A percentile compares a stretch with the other conserved stretches of the same genome.
These are phyloP conservation scores for Archaeoteleia sp. DNA, from an alignment of 2,888 invertebrate species.

Conservation along the genomic window DNA sequence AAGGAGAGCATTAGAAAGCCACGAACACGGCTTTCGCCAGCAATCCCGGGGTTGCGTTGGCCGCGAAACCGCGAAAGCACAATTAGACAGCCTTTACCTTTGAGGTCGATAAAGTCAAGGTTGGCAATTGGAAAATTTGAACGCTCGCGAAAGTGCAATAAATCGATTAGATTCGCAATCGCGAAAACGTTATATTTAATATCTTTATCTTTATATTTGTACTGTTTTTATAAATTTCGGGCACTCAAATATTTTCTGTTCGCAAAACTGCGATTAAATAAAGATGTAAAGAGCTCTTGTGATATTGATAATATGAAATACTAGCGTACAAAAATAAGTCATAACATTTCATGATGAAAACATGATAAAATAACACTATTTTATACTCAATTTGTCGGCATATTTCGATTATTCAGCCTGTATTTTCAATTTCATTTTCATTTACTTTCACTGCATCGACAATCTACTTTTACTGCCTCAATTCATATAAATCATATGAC, in stretches of 20 bases:
- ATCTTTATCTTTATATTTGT: too few relatives aligned
- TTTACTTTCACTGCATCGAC: constrained; percentile 34
- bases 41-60: constrained; percentile 47
- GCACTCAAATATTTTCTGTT: too few relatives aligned
- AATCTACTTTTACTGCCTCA: constrained; percentile 30
- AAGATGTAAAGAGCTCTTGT: too few relatives aligned
- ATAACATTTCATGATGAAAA: constrained; percentile 1
- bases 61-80: constrained; percentile 52
- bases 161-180: too few relatives aligned
- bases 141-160: neutral
- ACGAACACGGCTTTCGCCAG: constrained; percentile 45
- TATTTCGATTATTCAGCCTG: constrained; percentile 20
- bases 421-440: constrained; percentile 21
- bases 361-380: constrained; percentile 1
- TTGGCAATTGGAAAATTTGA: constrained; percentile 16
- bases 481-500: constrained; percentile 32
- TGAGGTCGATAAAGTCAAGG: constrained; percentile 53
- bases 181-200: too few relatives aligned
- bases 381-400: constrained; percentile 2
- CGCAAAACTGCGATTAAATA: too few relatives aligned
- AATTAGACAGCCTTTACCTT: constrained; percentile 46
- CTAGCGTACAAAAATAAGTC: neutral
- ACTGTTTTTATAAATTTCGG: too few relatives aligned
- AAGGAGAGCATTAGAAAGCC: constrained; percentile 49
- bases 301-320: too few relatives aligned